Base-by-base conservation (phyloP, 2,888 invertebrate species). In the Pinctada fucata region DNA sequence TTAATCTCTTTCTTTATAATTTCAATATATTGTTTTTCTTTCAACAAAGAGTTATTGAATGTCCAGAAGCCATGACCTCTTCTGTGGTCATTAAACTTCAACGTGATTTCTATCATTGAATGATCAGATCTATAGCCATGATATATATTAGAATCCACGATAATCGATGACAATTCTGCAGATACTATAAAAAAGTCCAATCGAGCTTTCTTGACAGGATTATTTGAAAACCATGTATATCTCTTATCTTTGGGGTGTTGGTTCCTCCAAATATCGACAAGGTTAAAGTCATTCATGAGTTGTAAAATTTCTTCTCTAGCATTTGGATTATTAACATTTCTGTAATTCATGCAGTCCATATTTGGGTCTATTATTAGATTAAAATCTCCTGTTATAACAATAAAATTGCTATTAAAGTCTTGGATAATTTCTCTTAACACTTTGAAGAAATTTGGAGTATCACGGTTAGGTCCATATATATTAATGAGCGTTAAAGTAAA, bases 221-320 rank as follows among this genome's bases (percentile, higher is more conserved):
- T 31, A 3, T 13, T 65, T 16, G 3, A 65, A 65, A 65, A 65
- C 65, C 65, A 65, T 31, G 65, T 65, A 65, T 65, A 6, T 4
- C 65, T 4, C n/a, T 31, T 3, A 16, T 65, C 65, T 3, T 3
- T 31, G 13, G 65, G 16, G 13, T 13, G 65, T 16, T 13, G 58
- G 6, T 16, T 65, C 16, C 13, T n/a, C 3, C 65, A 65, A 13
- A 65, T 13, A 65, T 3, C 65, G 3, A 65, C 65, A 31, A 65
- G 65, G 13, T 65, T 65, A 31, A 65, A 6, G 31, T 65, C 65
- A 13, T 65, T 65, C 31, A 16, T n/a, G n/a, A 6, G 13, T 16
- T 13, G 31, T 65, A 65, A 65, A 13, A 65, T 31, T 13, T 65
- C 65, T 65, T 65, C 31, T 65, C 65, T 65, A 65, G 65, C 65